Percentiles rank a stretch among this genome's conserved stretches.
These are phyloP conservation scores for Neotragus pygmaeus DNA, from an alignment of 2,113 vertebrate species.

Conservation along the genomic window DNA sequence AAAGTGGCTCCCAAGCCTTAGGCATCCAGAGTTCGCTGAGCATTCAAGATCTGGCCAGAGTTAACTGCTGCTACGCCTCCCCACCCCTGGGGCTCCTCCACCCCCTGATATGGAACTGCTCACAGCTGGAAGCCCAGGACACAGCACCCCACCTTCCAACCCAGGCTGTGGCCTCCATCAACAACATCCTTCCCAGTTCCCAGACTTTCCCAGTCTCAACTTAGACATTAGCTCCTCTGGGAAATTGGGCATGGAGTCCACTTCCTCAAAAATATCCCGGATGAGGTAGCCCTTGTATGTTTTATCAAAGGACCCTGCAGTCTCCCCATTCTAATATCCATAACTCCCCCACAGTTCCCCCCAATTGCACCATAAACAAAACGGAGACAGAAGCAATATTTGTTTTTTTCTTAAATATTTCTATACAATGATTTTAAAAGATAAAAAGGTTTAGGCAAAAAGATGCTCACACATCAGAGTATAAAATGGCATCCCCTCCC, in stretches of 20 bases:
- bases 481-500: background rate
- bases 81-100: accelerated
- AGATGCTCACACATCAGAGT: background rate
- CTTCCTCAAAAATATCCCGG: background rate
- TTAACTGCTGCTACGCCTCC: background rate
- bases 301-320: background rate
- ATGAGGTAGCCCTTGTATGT: background rate
- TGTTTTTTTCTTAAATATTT: conserved; percentile 3
- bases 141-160: background rate
- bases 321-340: background rate
- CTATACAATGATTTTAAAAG: background rate
- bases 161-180: background rate
- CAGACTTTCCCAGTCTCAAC: background rate
- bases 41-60: background rate
- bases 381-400: background rate
- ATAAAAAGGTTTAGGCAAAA: background rate
- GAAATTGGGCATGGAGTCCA: background rate
- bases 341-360: background rate
- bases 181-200: background rate
- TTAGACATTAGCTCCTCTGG: background rate
- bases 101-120: background rate
- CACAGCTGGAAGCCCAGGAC: background rate
- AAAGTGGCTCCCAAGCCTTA: background rate
- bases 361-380: background rate
- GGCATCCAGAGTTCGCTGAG: background rate